Evolutionary conservation across 2,888 invertebrate species (phyloP).

Genomic region (Lasioglossum vierecki): DNA sequence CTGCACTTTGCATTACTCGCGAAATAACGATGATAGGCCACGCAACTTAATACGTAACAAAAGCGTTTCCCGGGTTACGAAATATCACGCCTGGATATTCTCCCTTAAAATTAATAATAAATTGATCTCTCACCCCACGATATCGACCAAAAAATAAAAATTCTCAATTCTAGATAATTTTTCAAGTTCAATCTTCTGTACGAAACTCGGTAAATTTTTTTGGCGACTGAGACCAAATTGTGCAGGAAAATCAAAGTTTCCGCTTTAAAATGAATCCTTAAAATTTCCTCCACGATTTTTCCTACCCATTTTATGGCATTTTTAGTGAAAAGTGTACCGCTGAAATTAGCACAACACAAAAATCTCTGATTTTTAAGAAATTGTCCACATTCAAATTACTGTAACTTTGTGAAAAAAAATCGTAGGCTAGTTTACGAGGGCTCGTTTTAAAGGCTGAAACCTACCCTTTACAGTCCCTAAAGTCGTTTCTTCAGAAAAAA

Average conservation of each 20-base stretch:
- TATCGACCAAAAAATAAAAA: neutral
- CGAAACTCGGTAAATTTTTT: neutral
- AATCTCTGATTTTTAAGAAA: fast-evolving
- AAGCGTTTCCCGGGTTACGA: constrained; percentile 17
- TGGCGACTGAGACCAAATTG: neutral
- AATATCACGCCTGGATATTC: neutral
- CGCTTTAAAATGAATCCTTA: neutral
- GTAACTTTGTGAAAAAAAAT: neutral
- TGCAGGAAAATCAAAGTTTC: fast-evolving
- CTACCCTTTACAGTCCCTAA: too few relatives aligned
- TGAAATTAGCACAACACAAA: neutral
- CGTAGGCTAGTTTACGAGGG: too few relatives aligned
- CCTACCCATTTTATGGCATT: neutral
- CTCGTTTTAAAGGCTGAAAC: too few relatives aligned
- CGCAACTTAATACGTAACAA: constrained; percentile 38
- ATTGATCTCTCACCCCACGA: neutral
- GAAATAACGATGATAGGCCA: constrained; percentile 38
- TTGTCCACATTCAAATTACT: neutral
- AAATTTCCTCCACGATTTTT: neutral
- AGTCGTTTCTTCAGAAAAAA: neutral
- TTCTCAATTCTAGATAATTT: neutral
- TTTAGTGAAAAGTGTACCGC: neutral
- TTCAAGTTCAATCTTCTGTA: neutral
- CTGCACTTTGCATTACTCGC: constrained; percentile 28
- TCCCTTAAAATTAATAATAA: neutral